Evolutionary conservation across 2,113 vertebrate genomes (phyloP).

Genomic region (Phrynosoma platyrhinos): DNA sequence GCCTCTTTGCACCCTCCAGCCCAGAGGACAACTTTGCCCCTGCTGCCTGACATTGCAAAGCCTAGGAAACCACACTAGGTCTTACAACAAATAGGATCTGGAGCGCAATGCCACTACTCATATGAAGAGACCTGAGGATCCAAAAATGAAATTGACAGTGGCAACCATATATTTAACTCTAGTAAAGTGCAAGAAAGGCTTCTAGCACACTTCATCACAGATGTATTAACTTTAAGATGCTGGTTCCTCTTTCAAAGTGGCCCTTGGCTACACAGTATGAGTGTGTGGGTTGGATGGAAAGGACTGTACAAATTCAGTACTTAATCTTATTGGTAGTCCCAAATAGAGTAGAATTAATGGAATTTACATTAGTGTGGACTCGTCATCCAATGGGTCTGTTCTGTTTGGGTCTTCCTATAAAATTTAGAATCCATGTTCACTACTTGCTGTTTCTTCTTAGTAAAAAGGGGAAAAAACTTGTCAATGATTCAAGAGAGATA

Average conservation of each 20-base stretch:
- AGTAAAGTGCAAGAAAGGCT: neutral
- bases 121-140: neutral
- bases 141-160: neutral
- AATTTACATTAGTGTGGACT: too few relatives aligned
- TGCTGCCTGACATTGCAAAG: too few relatives aligned
- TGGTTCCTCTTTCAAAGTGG: neutral
- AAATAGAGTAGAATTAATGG: too few relatives aligned
- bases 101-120: neutral
- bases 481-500: neutral
- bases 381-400: too few relatives aligned
- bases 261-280: neutral
- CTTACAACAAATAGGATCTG: neutral
- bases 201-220: neutral
- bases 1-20: too few relatives aligned
- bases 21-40: too few relatives aligned
- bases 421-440: neutral
- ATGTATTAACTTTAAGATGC: neutral
- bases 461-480: neutral
- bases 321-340: too few relatives aligned
- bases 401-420: neutral
- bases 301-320: neutral
- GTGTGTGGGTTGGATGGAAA: neutral
- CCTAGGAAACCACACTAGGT: too few relatives aligned
- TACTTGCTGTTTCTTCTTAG: neutral
- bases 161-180: neutral